Base-by-base conservation (phyloP, 2,888 invertebrate species). In the Nematopogon swammerdamellus region DNA sequence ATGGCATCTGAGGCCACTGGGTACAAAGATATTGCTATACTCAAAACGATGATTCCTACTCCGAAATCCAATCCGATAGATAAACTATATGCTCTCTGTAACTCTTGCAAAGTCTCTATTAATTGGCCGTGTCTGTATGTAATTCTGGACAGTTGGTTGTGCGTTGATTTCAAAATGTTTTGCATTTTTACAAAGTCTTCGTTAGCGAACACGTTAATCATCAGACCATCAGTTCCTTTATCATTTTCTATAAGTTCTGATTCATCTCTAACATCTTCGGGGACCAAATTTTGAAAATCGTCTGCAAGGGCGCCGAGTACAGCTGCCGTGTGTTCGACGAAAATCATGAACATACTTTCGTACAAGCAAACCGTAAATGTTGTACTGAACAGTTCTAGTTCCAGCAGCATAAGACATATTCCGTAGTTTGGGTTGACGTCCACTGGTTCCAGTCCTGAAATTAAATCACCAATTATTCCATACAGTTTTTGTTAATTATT, bases 11-110 rank as follows among this genome's bases (percentile, higher is more conserved):
- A 17, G 62, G 53, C 1, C 68, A 51, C 0, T 70, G 61, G 19
- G 25, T 25, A 25, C 63, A 72, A 49, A 72, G 70, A 42, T 72
- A 69, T 6, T 75, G 55, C 14, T 63, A 60, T 3, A 76, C 67
- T 43, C 68, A 70, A 1, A 72, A 59, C 58, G 55, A 11, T 70
- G 71, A 47, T 73, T 72, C 0, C 65, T 59, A 0, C 49, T 5
- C 63, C 68, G 47, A 74, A 76, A 48, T 75, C 70, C 0, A 76
- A 62, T 4, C 77, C 77, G 2, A 74, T 58, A 4, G 75, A 66
- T 14, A 65, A 55, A 45, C 70, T 72, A 51, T 72, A 76, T 1
- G 77, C 56, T 3, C 54, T 48, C 50, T 70, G 68, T 0, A 75
- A 50, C 18, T 64, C 63, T 1, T 61, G 54, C 4, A 66, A 60